Conservation (phyloP, 1,140 invertebrate species). For the Drosophila navojoa region DNA sequence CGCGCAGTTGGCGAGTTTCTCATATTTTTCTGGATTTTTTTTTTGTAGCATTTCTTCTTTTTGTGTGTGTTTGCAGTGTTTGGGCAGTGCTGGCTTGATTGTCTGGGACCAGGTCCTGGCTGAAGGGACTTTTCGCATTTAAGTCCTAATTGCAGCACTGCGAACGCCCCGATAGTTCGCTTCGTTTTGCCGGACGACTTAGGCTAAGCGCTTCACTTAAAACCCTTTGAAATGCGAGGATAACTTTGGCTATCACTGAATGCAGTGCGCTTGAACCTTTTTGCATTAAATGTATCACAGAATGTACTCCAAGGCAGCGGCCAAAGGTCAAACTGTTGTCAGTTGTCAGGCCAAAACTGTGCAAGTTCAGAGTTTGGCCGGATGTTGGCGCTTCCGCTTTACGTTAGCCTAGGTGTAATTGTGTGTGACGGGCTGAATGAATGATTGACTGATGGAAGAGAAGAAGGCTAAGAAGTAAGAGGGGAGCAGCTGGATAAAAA, state of each 20-base stretch:
- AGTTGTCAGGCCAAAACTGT: neutral
- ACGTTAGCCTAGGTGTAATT: slow-evolving; percentile 6
- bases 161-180: slow-evolving; percentile 63
- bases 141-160: slow-evolving; percentile 70
- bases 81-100: slow-evolving; percentile 61
- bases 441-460: neutral
- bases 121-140: slow-evolving; percentile 64
- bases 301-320: slow-evolving; percentile 53
- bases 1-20: slow-evolving; percentile 74
- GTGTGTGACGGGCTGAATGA: neutral
- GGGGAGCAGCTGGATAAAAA: neutral
- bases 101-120: slow-evolving; percentile 49
- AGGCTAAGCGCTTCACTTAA: slow-evolving; percentile 65
- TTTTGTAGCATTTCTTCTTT: slow-evolving; percentile 18
- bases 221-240: slow-evolving; percentile 51
- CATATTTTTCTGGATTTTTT: slow-evolving; percentile 49
- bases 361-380: slow-evolving; percentile 20
- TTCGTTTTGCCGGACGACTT: slow-evolving; percentile 60
- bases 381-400: slow-evolving; percentile 43
- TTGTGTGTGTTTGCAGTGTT: slow-evolving; percentile 34
- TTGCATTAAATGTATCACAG: slow-evolving; percentile 51
- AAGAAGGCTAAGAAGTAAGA: neutral
- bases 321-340: slow-evolving; percentile 2
- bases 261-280: slow-evolving; percentile 13
- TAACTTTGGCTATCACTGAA: slow-evolving; percentile 20